Evolutionary conservation across 1,140 invertebrate species (phyloP).

Genomic region (Monomorium pharaonis): DNA sequence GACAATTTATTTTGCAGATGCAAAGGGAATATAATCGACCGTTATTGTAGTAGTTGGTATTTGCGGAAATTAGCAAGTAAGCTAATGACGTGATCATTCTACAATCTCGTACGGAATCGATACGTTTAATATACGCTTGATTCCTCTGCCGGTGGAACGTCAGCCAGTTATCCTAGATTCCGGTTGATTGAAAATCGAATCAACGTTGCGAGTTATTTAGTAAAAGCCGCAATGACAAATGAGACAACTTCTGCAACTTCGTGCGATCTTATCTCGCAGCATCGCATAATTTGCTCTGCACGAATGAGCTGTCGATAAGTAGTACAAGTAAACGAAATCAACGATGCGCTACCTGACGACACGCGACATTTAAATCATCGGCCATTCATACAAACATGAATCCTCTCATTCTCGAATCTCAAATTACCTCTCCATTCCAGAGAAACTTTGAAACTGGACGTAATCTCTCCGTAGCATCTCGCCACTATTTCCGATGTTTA

Average conservation of each 20-base stretch:
- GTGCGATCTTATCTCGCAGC: slow-evolving; percentile 28
- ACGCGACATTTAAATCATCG: slow-evolving; percentile 33
- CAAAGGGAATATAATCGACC: neutral
- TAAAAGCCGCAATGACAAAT: slow-evolving; percentile 46
- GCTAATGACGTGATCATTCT: neutral
- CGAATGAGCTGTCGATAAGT: slow-evolving; percentile 41
- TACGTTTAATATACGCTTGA: neutral
- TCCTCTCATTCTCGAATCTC: neutral
- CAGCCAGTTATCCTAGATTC: slow-evolving; percentile 17
- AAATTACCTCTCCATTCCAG: neutral
- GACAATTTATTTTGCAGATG: neutral
- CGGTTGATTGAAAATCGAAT: slow-evolving; percentile 43
- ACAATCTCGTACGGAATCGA: neutral
- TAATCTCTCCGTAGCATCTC: slow-evolving; percentile 37
- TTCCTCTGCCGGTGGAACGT: neutral
- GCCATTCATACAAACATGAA: slow-evolving; percentile 14
- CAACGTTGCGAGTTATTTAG: slow-evolving; percentile 26
- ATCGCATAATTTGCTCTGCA: slow-evolving; percentile 39
- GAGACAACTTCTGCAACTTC: slow-evolving; percentile 28
- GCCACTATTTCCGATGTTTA: slow-evolving; percentile 38
- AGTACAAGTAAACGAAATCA: neutral
- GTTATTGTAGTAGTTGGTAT: neutral
- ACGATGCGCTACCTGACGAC: slow-evolving; percentile 10
- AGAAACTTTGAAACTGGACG: neutral
- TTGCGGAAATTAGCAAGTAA: neutral